Conservation (phyloP, 2,888 invertebrate genomes). For the Hirudinaria manillensis region DNA sequence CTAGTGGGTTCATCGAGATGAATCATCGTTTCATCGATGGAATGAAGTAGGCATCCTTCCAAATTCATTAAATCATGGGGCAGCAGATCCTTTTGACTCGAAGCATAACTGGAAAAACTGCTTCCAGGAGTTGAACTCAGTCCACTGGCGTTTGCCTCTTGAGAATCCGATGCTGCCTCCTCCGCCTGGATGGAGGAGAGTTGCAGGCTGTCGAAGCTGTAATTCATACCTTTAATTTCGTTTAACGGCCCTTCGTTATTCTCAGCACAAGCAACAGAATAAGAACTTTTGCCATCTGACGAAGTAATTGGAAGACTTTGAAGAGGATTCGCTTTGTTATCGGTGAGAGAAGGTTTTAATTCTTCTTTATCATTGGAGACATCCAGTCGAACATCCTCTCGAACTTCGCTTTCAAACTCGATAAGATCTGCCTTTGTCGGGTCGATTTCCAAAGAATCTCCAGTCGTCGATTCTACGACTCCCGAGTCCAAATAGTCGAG, state of each 20-base stretch:
- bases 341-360: neutral
- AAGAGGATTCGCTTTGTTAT: neutral
- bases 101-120: conserved; percentile 14
- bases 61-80: neutral
- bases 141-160: conserved; percentile 5
- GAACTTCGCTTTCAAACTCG: neutral
- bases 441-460: neutral
- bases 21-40: too few species aligned
- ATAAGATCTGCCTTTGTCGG: neutral
- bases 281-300: too few species aligned
- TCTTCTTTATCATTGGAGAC: too few species aligned
- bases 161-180: neutral
- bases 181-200: neutral
- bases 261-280: neutral
- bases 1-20: too few species aligned
- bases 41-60: neutral
- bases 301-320: neutral
- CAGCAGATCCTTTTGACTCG: conserved; percentile 13
- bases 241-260: neutral
- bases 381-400: too few species aligned
- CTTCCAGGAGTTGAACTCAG: conserved; percentile 1
- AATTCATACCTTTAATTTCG: neutral
- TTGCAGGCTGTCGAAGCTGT: neutral
- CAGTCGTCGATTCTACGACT: neutral
- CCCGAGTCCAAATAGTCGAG: neutral